These are phyloP conservation scores for Petroica traversi DNA, from an alignment of 2,113 vertebrate species.

Conservation along the genomic window DNA sequence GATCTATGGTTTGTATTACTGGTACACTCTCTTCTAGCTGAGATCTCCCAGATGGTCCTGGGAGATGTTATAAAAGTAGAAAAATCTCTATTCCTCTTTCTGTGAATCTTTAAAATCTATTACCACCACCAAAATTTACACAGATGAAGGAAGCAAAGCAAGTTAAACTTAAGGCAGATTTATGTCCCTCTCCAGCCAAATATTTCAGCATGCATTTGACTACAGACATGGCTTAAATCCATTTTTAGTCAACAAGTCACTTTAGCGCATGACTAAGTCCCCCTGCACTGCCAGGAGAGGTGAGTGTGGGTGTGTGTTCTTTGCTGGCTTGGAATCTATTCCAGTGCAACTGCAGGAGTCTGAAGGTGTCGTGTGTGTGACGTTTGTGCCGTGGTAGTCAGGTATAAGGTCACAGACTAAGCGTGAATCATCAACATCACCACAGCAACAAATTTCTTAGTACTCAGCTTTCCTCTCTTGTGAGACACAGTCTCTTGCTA, in stretches of 20 bases:
- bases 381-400: background rate
- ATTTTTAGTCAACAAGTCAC: background rate
- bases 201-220: background rate
- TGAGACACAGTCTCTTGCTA: background rate
- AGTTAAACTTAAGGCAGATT: background rate
- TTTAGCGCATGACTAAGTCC: background rate
- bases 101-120: background rate
- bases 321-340: background rate
- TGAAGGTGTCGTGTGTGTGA: background rate
- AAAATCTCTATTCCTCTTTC: background rate
- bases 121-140: background rate
- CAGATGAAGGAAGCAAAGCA: background rate
- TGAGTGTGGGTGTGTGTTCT: background rate
- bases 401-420: background rate
- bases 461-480: background rate
- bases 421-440: conserved; percentile 31
- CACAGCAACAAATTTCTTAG: conserved; percentile 20
- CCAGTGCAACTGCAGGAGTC: background rate
- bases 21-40: background rate
- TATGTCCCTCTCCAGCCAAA: background rate
- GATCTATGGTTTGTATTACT: background rate
- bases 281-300: background rate
- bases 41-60: background rate
- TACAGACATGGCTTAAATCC: background rate
- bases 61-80: background rate